Evolutionary conservation across 2,888 invertebrate species (phyloP), one percentile per base, ranked within the genome.

Genomic region (Patella pellucida): DNA sequence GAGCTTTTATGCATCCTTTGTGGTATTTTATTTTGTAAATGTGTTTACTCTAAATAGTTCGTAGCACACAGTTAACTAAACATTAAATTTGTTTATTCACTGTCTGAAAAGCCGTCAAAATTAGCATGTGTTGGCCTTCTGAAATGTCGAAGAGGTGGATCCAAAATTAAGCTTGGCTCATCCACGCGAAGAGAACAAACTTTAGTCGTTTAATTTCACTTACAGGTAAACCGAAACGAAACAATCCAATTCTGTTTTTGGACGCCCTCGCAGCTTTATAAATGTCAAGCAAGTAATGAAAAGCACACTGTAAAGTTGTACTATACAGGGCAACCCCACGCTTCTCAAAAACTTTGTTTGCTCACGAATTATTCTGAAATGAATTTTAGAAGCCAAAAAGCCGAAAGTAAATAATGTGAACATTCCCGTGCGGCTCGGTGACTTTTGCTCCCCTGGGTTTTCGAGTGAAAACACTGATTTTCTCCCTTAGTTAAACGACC

Each of bases 351-450:
- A 62, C 62, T 62, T 62, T 62, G 62, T 62, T 62, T 62, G 62
- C 62, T 62, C 19, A 62, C 62, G 62, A 62, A 62, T 62, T 62
- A 62, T 62, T 23, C 62, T 62, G 62, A 74, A 74, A 74, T 74
- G 74, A 74, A 74, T 69, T 74, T 74, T 74, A 69, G 69, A 74
- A 74, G 74, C 69, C 74, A 74, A 54, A 68, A 74, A 74, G 68
- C 69, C 74, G 41, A 69, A 52, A 52, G 52, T 69, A 74, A 74
- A 74, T 69, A 74, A 56, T 69, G 31, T 52, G 51, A 52, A 54
- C 52, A 74, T 74, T 54, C 62, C 74, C 74, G 56, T 50, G 41
- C 23, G 31, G 72, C 51, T 62, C 72, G 62, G 67, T 56, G 50
- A 50, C 67, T 67, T 72, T 72, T 67, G 72, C 56, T 50, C 72